A percentile compares a stretch with the other conserved stretches of the same genome.
Conservation (phyloP, 2,113 vertebrate species). For the Fulica atra region DNA sequence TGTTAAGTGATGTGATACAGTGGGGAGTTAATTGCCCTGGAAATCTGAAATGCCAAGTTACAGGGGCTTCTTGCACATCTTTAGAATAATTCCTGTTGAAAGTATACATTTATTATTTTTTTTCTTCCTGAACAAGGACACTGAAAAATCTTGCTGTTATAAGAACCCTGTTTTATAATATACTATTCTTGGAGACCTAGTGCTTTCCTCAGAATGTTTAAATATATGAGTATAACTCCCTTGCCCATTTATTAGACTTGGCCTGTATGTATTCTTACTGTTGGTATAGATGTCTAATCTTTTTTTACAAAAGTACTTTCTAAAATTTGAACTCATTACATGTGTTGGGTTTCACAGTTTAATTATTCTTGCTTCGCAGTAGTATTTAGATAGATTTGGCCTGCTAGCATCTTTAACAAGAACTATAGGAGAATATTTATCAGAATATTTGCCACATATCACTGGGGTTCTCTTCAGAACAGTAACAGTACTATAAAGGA, state of each 20-base stretch:
- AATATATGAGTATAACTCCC: not conserved
- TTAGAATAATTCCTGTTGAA: not conserved
- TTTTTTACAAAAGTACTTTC: not conserved
- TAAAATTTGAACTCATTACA: not conserved
- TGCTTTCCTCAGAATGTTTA: not conserved
- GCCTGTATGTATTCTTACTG: not conserved
- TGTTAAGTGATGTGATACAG: slow-evolving; percentile 55
- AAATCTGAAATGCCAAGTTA: slow-evolving; percentile 46
- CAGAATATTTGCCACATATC: not conserved
- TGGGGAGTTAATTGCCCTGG: slow-evolving; percentile 58
- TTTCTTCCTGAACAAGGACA: not conserved
- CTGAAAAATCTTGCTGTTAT: not conserved
- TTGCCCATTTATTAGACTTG: not conserved
- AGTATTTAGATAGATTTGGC: not conserved
- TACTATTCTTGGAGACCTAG: not conserved
- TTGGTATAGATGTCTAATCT: not conserved
- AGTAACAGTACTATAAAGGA: not conserved
- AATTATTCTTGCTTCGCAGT: not conserved
- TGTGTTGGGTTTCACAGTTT: not conserved
- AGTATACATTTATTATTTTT: not conserved
- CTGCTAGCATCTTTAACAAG: not conserved
- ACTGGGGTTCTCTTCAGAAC: not conserved
- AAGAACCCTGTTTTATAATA: not conserved
- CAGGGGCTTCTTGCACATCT: not conserved
- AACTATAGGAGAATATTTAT: not conserved